phyloP scores from a whole-genome alignment of 2,888 invertebrate species.

The Nyleta sp. region DNA sequence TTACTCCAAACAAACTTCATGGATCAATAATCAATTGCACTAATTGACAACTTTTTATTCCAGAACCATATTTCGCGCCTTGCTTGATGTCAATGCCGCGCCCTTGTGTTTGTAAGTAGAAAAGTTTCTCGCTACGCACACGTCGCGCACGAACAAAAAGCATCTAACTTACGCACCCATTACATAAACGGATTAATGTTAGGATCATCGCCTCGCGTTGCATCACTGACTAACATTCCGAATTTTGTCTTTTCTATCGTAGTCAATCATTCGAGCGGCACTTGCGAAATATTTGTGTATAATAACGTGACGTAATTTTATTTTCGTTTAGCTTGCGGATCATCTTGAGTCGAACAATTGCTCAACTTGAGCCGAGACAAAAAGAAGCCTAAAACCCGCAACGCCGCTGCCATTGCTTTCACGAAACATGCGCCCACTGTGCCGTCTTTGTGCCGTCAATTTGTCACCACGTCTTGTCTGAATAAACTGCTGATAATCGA shows the following conservation, averaged over 20 bases:
- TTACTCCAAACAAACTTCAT: too few relatives aligned
- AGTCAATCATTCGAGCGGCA: constrained; percentile 10
- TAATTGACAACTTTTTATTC: constrained; percentile 12
- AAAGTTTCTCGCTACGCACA: constrained; percentile 26
- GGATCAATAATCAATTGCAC: background rate
- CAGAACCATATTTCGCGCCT: constrained; percentile 64
- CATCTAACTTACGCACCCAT: constrained; percentile 34
- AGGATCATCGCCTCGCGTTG: constrained; percentile 31
- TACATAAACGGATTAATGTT: constrained; percentile 48
- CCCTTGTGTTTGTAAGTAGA: constrained; percentile 70
- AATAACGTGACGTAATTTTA: constrained; percentile 46
- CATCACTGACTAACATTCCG: constrained; percentile 21
- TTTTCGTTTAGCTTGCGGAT: constrained; percentile 54
- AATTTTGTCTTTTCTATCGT: constrained; percentile 47
- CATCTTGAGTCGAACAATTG: constrained; percentile 39
- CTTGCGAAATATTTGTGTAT: constrained; percentile 46
- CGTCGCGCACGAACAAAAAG: constrained; percentile 30
- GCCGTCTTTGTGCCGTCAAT: constrained; percentile 36
- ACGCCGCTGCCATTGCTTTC: constrained; percentile 1
- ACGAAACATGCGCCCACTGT: constrained; percentile 14
- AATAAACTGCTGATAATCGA: constrained; percentile 20
- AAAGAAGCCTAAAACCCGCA: constrained; percentile 15
- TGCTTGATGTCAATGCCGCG: constrained; percentile 66
- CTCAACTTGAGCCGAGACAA: constrained; percentile 9
- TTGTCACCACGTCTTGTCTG: constrained; percentile 20